Evolutionary conservation across 2,888 invertebrate species (phyloP).

Genomic region (Nycteola revayana): DNA sequence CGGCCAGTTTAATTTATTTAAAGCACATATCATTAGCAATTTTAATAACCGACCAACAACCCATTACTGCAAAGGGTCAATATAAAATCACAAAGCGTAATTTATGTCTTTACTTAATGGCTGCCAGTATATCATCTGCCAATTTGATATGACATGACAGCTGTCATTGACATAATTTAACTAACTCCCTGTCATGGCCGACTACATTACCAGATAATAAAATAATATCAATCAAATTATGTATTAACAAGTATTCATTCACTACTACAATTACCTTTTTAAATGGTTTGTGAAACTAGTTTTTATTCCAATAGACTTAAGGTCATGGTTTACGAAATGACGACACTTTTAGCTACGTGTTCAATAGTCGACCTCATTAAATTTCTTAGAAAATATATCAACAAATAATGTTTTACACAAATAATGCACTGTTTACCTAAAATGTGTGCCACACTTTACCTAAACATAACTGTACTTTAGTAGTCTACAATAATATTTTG

Average conservation of each 20-base stretch:
- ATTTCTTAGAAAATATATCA: slow-evolving; percentile 10
- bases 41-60: too few relatives aligned
- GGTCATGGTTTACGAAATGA: not conserved
- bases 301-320: too few relatives aligned
- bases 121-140: slow-evolving; percentile 24
- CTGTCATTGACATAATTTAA: slow-evolving; percentile 35
- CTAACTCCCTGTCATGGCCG: slow-evolving; percentile 25
- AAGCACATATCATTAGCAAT: not conserved
- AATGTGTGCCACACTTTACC: slow-evolving; percentile 4
- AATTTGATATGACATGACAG: slow-evolving; percentile 34
- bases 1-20: too few relatives aligned
- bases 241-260: slow-evolving; percentile 7
- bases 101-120: slow-evolving; percentile 21
- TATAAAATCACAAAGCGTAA: not conserved
- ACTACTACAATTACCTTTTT: slow-evolving; percentile 1
- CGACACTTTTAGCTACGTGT: not conserved
- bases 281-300: too few relatives aligned
- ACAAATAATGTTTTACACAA: slow-evolving; percentile 10
- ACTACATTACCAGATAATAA: slow-evolving; percentile 16
- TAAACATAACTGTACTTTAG: not conserved
- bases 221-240: slow-evolving; percentile 12
- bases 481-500: too few relatives aligned
- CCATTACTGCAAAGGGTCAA: too few relatives aligned
- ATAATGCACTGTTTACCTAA: slow-evolving; percentile 5
- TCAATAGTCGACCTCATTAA: slow-evolving; percentile 17